Conservation (phyloP, 2,113 vertebrate species). For the Bujurquina vittata region DNA sequence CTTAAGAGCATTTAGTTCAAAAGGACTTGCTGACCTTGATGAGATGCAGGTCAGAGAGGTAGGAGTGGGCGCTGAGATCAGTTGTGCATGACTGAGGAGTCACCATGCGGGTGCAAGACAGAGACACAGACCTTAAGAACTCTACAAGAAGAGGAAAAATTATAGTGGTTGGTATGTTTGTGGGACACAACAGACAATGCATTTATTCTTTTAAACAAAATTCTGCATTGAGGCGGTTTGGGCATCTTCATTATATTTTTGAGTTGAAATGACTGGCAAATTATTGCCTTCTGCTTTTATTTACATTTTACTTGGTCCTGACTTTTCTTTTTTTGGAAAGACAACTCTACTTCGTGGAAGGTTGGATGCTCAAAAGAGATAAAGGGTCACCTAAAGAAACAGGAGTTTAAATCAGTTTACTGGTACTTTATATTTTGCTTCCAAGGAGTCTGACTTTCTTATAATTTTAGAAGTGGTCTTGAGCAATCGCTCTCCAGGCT, state of each 20-base stretch:
- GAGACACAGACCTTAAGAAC: conserved; percentile 75
- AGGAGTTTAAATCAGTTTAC: too few species aligned
- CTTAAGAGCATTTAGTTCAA: neutral
- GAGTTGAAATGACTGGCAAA: too few species aligned
- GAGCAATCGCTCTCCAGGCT: too few species aligned
- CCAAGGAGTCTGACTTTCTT: too few species aligned
- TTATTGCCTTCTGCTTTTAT: neutral
- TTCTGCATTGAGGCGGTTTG: neutral
- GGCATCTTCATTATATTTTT: too few species aligned
- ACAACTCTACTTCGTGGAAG: neutral
- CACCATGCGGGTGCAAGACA: conserved; percentile 72
- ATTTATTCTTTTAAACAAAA: neutral
- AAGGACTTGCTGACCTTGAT: conserved; percentile 62
- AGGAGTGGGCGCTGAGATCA: conserved; percentile 72
- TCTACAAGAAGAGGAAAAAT: conserved; percentile 51
- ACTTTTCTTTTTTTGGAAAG: neutral
- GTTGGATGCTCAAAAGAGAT: neutral
- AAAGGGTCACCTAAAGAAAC: too few species aligned
- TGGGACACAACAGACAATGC: neutral
- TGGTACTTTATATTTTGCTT: too few species aligned
- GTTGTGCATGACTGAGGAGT: conserved; percentile 67
- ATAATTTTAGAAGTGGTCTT: too few species aligned
- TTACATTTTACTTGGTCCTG: neutral
- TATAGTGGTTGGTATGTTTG: neutral
- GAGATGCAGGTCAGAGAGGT: conserved; percentile 69